phyloP scores from a whole-genome alignment of 2,888 invertebrate genomes.

The Gryllus longicercus region DNA sequence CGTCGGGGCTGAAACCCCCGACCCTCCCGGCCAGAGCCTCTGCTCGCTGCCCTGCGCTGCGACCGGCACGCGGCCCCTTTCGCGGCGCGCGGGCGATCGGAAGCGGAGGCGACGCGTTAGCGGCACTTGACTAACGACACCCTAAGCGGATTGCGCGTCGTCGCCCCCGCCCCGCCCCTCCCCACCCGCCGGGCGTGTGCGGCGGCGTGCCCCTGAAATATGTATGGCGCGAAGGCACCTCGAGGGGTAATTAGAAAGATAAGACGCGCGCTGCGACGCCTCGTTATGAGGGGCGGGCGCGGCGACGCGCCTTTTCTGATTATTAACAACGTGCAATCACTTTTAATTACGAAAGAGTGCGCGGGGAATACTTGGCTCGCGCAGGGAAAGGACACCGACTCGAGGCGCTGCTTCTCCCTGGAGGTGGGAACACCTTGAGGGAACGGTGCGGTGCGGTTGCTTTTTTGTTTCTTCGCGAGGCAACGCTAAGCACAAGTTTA shows the following conservation, averaged over 20 bases:
- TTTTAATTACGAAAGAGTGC: slow-evolving; percentile 28
- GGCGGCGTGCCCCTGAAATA: slow-evolving; percentile 24
- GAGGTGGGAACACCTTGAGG: background rate
- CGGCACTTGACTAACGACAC: too few relatives aligned
- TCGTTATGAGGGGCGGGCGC: background rate
- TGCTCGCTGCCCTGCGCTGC: too few relatives aligned
- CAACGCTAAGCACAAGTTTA: background rate
- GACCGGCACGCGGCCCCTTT: too few relatives aligned
- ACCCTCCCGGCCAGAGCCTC: too few relatives aligned
- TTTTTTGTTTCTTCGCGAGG: background rate
- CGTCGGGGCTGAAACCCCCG: too few relatives aligned
- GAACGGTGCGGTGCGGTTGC: background rate
- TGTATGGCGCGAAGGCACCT: slow-evolving; percentile 25
- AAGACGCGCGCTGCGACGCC: background rate
- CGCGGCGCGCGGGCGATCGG: too few relatives aligned
- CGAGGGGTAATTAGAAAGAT: slow-evolving; percentile 29
- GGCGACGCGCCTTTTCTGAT: background rate
- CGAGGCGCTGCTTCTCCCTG: background rate
- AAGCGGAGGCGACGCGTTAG: too few relatives aligned
- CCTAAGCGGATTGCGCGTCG: background rate
- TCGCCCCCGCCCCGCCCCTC: background rate
- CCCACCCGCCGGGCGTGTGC: background rate
- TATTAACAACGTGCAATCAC: slow-evolving; percentile 31
- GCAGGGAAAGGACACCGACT: background rate
- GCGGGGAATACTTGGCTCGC: slow-evolving; percentile 9